These are phyloP conservation scores for Acanthosepion lycidas DNA, from an alignment of 2,888 invertebrate genomes.

Conservation along the genomic window DNA sequence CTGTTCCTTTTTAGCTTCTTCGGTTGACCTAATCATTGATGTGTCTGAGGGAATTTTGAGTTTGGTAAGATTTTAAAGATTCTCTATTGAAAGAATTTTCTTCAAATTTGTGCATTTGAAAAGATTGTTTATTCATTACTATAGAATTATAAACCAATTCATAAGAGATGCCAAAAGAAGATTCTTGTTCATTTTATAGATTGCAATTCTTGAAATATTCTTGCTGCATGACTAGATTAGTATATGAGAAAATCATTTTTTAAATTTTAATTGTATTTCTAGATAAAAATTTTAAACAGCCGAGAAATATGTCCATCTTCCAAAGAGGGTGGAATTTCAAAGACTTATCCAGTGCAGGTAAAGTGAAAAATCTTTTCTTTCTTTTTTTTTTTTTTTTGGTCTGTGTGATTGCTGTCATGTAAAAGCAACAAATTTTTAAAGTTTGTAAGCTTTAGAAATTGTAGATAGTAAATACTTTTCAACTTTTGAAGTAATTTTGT, in stretches of 20 bases:
- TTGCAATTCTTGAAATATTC: neutral
- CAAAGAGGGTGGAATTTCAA: neutral
- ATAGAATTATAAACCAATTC: neutral
- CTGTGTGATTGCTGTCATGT: neutral
- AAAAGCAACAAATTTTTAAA: neutral
- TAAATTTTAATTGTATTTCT: neutral
- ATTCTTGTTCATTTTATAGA: neutral
- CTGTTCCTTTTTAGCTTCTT: neutral
- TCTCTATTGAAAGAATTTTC: neutral
- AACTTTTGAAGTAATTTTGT: too few relatives aligned
- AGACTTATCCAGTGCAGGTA: neutral
- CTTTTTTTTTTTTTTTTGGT: neutral
- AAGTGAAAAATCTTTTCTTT: neutral
- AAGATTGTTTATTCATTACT: neutral
- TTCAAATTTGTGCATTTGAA: neutral
- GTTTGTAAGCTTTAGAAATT: neutral
- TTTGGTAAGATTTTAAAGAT: slow-evolving; percentile 34
- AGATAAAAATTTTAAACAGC: neutral
- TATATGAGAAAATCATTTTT: too few relatives aligned
- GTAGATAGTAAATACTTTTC: too few relatives aligned
- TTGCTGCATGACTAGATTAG: neutral
- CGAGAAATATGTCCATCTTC: neutral
- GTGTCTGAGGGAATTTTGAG: slow-evolving; percentile 23
- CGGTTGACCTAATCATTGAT: neutral
- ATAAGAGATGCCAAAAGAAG: neutral